Evolutionary conservation across 1,140 invertebrate species (phyloP).

Genomic region (Tetramorium simillimum): DNA sequence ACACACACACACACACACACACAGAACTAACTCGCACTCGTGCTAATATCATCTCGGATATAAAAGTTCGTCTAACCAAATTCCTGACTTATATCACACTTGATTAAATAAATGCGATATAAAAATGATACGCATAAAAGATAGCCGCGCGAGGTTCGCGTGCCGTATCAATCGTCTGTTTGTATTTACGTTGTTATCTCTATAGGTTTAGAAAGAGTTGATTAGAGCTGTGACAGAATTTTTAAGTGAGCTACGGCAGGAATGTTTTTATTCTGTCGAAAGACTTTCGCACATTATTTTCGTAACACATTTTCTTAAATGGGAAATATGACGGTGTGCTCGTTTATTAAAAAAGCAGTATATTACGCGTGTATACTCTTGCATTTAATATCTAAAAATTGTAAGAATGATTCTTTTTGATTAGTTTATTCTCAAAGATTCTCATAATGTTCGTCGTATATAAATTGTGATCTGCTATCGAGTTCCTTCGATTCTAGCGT

Average conservation of each 20-base stretch:
- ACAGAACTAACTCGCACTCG: neutral
- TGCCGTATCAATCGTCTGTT: neutral
- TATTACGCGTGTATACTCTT: neutral
- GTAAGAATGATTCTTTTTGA: too few species aligned
- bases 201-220: neutral
- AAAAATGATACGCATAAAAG: neutral
- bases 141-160: neutral
- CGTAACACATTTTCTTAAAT: neutral
- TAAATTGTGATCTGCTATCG: neutral
- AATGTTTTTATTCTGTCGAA: neutral
- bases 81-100: neutral
- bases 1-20: neutral
- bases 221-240: neutral
- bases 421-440: neutral
- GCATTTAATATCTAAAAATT: neutral
- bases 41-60: neutral
- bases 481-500: neutral
- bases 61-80: neutral
- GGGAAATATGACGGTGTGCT: neutral
- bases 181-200: neutral
- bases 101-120: slow-evolving; percentile 15
- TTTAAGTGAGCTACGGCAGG: neutral
- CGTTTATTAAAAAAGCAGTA: neutral
- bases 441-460: neutral
- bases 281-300: neutral